A percentile compares a stretch with the other conserved stretches of the same genome.
Conservation (phyloP, 2,888 invertebrate genomes). For the Choreutis nemorana region DNA sequence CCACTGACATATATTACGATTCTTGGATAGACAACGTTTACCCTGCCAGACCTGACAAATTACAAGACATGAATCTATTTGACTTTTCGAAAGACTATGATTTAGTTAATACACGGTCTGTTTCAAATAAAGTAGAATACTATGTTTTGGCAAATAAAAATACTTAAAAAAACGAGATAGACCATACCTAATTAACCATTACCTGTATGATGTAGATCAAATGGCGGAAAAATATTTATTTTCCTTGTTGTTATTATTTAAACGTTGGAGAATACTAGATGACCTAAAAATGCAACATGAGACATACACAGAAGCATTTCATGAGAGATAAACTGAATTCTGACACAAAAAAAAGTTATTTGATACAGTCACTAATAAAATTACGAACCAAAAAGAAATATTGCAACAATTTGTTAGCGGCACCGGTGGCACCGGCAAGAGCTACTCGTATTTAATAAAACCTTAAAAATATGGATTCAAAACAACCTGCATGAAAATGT, state of each 20-base stretch:
- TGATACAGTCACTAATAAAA: conserved; percentile 3
- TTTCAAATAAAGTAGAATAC: conserved; percentile 8
- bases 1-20: conserved; percentile 17
- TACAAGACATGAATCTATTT: conserved; percentile 11
- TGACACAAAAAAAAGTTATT: no score
- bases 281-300: conserved; percentile 13
- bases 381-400: conserved; percentile 3
- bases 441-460: conserved; percentile 3
- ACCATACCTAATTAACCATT: conserved; percentile 20
- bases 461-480: conserved; percentile 4
- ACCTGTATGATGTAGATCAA: conserved; percentile 13
- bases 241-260: conserved; percentile 15
- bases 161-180: conserved; percentile 15
- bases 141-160: conserved; percentile 7
- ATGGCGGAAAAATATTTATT: conserved; percentile 18
- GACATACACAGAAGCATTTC: conserved; percentile 16
- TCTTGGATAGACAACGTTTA: conserved; percentile 19
- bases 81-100: conserved; percentile 8
- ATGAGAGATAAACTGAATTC: no score
- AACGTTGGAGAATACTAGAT: conserved; percentile 15
- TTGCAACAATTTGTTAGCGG: conserved; percentile 3
- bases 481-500: conserved; percentile 3
- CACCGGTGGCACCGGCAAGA: conserved; percentile 3
- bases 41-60: conserved; percentile 16
- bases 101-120: conserved; percentile 8